Conservation (phyloP, 64 coral and sea anemone genomes). For the Platygyra sinensis region DNA sequence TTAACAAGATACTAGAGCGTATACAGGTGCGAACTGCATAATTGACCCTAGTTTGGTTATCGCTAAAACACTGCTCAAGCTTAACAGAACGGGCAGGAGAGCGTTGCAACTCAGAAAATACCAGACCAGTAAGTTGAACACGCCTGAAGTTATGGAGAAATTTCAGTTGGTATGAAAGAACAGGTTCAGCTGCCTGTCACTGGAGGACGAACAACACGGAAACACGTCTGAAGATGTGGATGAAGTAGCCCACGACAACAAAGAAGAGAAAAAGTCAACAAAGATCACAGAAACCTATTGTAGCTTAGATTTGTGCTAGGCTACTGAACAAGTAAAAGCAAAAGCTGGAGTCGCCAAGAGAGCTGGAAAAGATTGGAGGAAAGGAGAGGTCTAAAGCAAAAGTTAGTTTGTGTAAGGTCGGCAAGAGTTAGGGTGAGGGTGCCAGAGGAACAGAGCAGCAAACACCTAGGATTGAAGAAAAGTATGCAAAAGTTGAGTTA, state of each 20-base stretch:
- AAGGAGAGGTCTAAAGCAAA: background rate
- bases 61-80: too few relatives aligned
- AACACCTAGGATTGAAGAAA: background rate
- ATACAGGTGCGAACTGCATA: too few relatives aligned
- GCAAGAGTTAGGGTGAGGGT: background rate
- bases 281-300: background rate
- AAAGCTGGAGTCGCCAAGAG: background rate
- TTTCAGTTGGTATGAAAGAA: conserved; percentile 1
- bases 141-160: too few relatives aligned
- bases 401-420: background rate
- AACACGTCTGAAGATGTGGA: background rate
- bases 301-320: background rate
- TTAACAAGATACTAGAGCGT: too few relatives aligned
- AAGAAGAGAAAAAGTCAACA: background rate
- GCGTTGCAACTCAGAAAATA: too few relatives aligned
- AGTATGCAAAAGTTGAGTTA: background rate
- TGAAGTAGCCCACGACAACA: background rate
- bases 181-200: conserved; percentile 10
- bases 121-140: too few relatives aligned
- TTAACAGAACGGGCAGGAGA: too few relatives aligned
- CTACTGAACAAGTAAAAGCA: background rate
- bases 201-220: background rate
- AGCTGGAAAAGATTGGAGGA: background rate
- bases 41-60: too few relatives aligned
- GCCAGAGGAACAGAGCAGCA: background rate